Evolutionary conservation across 2,888 invertebrate genomes (phyloP), one percentile per base, ranked within the genome.

Genomic region (Nomada goodeniana): DNA sequence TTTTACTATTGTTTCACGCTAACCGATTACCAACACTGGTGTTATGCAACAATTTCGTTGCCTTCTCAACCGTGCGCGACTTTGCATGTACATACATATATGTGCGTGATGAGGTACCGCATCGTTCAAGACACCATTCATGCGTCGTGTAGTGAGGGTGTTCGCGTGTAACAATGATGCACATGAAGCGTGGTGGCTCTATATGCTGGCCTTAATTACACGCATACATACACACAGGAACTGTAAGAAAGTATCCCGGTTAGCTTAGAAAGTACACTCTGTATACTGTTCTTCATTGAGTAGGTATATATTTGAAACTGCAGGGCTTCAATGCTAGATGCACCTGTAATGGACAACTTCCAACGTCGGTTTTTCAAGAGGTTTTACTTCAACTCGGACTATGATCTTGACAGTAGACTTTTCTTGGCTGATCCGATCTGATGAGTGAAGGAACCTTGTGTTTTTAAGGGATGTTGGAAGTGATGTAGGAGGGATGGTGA

Each of bases 1-100:
- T 87, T 86, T 84, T 88, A 86, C 86, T 84, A 90, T 90, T 89
- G 90, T 90, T 88, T 86, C 87, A 72, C 72, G 82, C 80, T 87
- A 86, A 89, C 87, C 85, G 87, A 90, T 90, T 90, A 90, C 85
- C 77, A 76, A 76, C 78, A 71, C 72, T 57, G 29, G 20, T 65
- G 52, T 86, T 86, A 86, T 76, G 82, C 75, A 87, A 86, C 29
- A 57, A 81, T 84, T 74, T 76, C 70, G 76, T 69, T 69, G 71
- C 44, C 81, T 74, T 60, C 67, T 61, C 70, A 75, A 80, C 80
- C 72, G 73, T 47, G 44, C 64, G 13, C 68, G 44, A 20, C 44
- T 76, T 26, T 47, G 11, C 10, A 47, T 3, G 47, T 47, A 47
- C 36, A 36, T 36, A 36, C 59, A 11, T 76, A 47, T 53, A 42